A percentile compares a stretch with the other conserved stretches of the same genome.
phyloP scores from a whole-genome alignment of 2,888 invertebrate species.

The Brenthis daphne region DNA sequence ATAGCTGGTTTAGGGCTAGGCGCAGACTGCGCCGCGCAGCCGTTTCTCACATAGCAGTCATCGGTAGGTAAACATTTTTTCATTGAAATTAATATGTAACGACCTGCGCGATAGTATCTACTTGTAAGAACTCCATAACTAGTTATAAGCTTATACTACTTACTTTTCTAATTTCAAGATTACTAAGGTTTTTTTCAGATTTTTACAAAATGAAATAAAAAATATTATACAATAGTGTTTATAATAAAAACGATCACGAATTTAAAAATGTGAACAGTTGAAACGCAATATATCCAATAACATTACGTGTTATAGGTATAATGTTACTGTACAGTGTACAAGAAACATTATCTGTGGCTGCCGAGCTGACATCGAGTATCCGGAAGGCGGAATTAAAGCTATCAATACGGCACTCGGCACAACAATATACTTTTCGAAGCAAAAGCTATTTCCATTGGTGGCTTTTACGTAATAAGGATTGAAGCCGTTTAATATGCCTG shows the following conservation, averaged over 20 bases:
- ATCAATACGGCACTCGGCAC: slow-evolving; percentile 34
- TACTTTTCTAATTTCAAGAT: not conserved
- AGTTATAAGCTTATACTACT: not conserved
- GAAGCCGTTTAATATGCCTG: not conserved
- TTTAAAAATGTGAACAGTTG: slow-evolving; percentile 8
- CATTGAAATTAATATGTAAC: slow-evolving; percentile 27
- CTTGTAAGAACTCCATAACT: not conserved
- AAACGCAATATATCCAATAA: slow-evolving; percentile 26
- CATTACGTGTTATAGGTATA: slow-evolving; percentile 28
- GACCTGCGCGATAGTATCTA: slow-evolving; percentile 24
- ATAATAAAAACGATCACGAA: too few species aligned
- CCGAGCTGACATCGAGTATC: slow-evolving; percentile 28
- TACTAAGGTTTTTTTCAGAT: not conserved
- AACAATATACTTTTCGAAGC: slow-evolving; percentile 8
- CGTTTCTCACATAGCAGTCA: slow-evolving; percentile 23
- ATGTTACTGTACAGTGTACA: slow-evolving; percentile 25
- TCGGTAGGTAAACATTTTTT: slow-evolving; percentile 29
- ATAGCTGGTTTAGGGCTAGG: not conserved
- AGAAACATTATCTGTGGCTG: slow-evolving; percentile 29
- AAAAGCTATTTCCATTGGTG: not conserved
- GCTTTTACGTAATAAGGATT: not conserved
- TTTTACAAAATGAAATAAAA: too few species aligned
- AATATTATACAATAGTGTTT: too few species aligned
- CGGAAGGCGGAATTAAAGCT: slow-evolving; percentile 37
- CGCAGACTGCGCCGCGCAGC: slow-evolving; percentile 11